Percentiles rank a stretch among this genome's conserved stretches.
These are phyloP conservation scores for Clarias platycephalus DNA, from an alignment of 2,797 vertebrate genomes.

Conservation along the genomic window DNA sequence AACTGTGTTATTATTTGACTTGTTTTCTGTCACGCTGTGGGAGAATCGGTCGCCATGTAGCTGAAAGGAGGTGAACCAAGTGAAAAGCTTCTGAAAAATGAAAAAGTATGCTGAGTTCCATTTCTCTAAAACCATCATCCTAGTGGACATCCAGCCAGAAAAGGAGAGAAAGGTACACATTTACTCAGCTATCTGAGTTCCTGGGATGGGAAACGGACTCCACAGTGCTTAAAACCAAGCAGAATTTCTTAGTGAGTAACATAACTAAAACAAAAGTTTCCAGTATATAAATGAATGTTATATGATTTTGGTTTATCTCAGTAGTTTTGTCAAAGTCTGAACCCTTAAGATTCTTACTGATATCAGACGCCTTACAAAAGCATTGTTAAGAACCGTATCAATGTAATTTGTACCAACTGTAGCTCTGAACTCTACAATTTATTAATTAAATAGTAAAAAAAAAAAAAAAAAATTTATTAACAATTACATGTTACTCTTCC, in stretches of 20 bases:
- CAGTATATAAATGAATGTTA: not conserved
- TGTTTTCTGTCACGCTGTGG: slow-evolving; percentile 35
- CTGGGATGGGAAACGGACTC: not conserved
- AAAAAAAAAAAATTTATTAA: too few species aligned
- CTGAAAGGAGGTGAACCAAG: not conserved
- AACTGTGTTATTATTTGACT: slow-evolving; percentile 43
- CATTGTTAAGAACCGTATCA: not conserved
- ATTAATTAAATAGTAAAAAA: not conserved
- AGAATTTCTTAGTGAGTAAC: not conserved
- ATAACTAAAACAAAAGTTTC: not conserved
- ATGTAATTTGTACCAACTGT: not conserved
- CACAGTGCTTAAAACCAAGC: not conserved
- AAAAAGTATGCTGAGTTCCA: slow-evolving; percentile 1
- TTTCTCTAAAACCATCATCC: not conserved
- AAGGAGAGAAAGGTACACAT: not conserved
- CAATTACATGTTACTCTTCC: not conserved
- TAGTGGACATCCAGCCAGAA: not conserved
- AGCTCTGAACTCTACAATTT: not conserved
- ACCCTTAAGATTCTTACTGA: not conserved
- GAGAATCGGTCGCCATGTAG: slow-evolving; percentile 26
- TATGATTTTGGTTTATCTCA: not conserved
- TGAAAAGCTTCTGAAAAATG: not conserved
- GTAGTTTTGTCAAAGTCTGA: not conserved
- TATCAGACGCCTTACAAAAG: not conserved
- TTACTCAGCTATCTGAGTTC: not conserved